Base-by-base conservation (phyloP, 2,113 vertebrate species). In the Phodopus roborovskii region DNA sequence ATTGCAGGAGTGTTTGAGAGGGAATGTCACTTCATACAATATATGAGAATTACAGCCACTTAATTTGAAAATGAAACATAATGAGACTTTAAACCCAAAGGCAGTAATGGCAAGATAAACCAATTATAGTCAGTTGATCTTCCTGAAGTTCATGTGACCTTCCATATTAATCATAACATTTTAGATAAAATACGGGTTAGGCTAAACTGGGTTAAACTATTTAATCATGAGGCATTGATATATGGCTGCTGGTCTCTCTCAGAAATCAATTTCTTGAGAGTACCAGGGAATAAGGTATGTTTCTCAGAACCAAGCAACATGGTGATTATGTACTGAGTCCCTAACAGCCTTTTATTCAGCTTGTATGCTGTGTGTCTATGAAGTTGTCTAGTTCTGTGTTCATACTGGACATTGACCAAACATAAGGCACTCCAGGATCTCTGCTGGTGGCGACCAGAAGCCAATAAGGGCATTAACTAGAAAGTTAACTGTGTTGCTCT, bases 61-160 rank as follows among this genome's bases (percentile, higher is more conserved):
- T 77, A 90, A 66, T 82, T 85, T 77, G 36, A 84, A 89, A 68
- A 66, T 56, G 36, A 90, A 91, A 71, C 48, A 83, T 78, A 86
- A 62, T 68, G 53, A 50, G 71, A 91, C n/a, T 90, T 84, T 75
- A 83, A 83, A 30, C 5, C 26, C 36, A 30, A 66, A 94, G 60
- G 19, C 17, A 74, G 39, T 85, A 74, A 87, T 87, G 60, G 19
- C 74, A 68, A 81, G 75, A 68, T 70, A 68, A 50, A 58, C 79
- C 48, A 70, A 85, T 94, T 85, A 62, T 62, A 89, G 36, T 20
- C 60, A 68, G 62, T 58, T 70, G 60, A 30, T 83, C n/a, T 90
- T 39, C 77, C 8, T 10, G 19, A 75, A 42, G 24, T 5, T 36
- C 20, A 45, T 10, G 6, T 33, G 56, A 64, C 56, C 36, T 90